Evolutionary conservation across 2,113 vertebrate species (phyloP).

Genomic region (Oriolus oriolus): DNA sequence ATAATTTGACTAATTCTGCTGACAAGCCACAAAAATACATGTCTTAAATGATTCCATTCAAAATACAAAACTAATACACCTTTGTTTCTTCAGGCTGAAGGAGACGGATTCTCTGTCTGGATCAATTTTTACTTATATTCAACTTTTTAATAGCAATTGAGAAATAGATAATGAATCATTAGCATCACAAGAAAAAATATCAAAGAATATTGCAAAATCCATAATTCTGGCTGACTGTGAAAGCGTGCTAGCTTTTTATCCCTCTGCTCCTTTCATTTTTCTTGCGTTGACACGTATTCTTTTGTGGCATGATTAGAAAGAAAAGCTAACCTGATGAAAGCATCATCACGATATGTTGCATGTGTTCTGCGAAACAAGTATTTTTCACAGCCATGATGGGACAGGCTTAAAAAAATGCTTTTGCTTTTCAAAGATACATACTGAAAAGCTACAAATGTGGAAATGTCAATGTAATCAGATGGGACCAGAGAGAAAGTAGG

Average conservation of each 20-base stretch:
- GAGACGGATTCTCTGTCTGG: background rate
- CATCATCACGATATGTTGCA: background rate
- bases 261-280: background rate
- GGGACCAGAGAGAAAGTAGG: background rate
- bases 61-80: background rate
- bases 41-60: background rate
- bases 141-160: background rate
- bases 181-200: background rate
- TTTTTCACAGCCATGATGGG: background rate
- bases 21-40: background rate
- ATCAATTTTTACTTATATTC: background rate
- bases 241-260: background rate
- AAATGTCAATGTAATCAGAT: background rate
- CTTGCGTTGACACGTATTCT: background rate
- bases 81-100: background rate
- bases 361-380: background rate
- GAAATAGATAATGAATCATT: background rate
- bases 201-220: background rate
- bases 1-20: background rate
- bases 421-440: background rate
- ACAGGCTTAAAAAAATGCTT: background rate
- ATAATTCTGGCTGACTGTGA: background rate
- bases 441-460: background rate
- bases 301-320: background rate
- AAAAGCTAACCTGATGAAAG: slow-evolving; percentile 12